phyloP scores from a whole-genome alignment of 2,113 vertebrate species.

The Nibea coibor region DNA sequence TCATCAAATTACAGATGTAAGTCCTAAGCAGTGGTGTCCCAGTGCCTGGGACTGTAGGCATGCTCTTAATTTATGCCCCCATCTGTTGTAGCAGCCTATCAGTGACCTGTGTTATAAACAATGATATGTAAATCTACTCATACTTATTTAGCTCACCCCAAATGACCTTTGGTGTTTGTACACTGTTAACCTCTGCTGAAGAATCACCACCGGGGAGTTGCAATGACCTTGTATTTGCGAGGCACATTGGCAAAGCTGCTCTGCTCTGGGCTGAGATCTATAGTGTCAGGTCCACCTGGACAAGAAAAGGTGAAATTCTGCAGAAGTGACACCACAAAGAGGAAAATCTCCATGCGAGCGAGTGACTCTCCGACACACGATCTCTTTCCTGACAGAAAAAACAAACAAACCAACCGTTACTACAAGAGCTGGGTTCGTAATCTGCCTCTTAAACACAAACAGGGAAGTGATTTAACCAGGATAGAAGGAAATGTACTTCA shows the following conservation, averaged over 20 bases:
- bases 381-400: constrained; percentile 70
- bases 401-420: not conserved
- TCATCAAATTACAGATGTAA: constrained; percentile 54
- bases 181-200: too few species aligned
- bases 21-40: too few species aligned
- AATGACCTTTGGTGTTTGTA: too few species aligned
- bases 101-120: too few species aligned
- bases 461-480: not conserved
- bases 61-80: too few species aligned
- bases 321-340: constrained; percentile 78
- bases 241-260: constrained; percentile 79
- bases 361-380: constrained; percentile 79
- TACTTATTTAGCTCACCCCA: too few species aligned
- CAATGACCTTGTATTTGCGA: constrained; percentile 71
- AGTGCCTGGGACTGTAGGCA: too few species aligned
- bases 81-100: too few species aligned
- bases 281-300: constrained; percentile 60
- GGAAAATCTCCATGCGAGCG: constrained; percentile 82
- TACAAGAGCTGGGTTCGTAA: not conserved
- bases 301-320: constrained; percentile 79
- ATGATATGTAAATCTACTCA: too few species aligned
- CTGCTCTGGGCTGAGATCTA: constrained; percentile 69
- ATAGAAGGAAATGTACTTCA: not conserved
- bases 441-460: not conserved
- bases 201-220: constrained; percentile 31